Conservation (phyloP, 2,888 invertebrate genomes). For the Abrostola triplasia region DNA sequence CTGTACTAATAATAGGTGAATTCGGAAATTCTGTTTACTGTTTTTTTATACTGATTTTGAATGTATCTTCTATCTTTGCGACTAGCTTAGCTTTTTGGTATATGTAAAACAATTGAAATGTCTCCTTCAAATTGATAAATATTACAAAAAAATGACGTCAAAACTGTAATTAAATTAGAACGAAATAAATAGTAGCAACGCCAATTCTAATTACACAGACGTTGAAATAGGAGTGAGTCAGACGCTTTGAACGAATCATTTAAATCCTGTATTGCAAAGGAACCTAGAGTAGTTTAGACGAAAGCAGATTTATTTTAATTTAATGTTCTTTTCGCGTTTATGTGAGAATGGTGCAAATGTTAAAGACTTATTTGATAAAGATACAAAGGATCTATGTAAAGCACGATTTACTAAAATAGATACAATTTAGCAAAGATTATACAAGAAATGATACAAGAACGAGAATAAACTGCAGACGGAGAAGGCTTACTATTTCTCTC, state of each 20-base stretch:
- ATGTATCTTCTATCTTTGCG: background rate
- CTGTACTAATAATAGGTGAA: no score
- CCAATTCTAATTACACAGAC: conserved; percentile 36
- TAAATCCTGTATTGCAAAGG: conserved; percentile 18
- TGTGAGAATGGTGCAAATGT: background rate
- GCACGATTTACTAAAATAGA: no score
- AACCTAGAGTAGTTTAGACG: conserved; percentile 7
- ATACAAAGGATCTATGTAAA: background rate
- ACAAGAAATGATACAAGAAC: no score
- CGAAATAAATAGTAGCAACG: conserved; percentile 31
- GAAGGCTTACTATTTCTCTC: no score
- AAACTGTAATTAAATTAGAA: conserved; percentile 2
- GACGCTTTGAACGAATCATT: conserved; percentile 14
- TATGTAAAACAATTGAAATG: no score
- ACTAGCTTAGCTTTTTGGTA: no score
- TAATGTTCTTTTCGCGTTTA: background rate
- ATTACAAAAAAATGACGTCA: background rate
- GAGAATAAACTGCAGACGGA: no score
- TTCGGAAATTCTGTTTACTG: no score
- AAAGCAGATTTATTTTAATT: conserved; percentile 1
- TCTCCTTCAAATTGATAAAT: background rate
- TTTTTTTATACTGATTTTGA: background rate
- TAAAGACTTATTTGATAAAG: background rate
- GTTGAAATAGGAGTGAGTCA: conserved; percentile 4
- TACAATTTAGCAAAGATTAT: no score